phyloP scores from a whole-genome alignment of 2,113 vertebrate genomes.

The Scalopus aquaticus region DNA sequence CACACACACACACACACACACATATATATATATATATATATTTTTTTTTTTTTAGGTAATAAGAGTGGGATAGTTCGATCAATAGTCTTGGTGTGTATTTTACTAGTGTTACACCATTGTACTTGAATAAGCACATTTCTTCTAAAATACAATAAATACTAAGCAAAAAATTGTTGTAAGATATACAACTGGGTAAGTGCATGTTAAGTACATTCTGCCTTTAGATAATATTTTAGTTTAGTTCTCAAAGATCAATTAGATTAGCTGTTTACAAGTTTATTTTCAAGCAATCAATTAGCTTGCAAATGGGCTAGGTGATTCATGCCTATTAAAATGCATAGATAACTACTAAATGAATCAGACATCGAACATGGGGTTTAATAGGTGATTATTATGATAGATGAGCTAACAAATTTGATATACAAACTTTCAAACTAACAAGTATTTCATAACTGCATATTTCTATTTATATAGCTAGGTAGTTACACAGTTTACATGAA shows the following conservation, averaged over 20 bases:
- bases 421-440: not conserved
- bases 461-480: not conserved
- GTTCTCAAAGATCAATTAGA: not conserved
- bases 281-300: conserved; percentile 15
- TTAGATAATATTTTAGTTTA: not conserved
- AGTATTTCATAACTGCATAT: not conserved
- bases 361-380: not conserved
- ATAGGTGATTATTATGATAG: not conserved
- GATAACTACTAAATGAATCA: conserved; percentile 26
- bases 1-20: no score
- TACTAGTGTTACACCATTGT: not conserved
- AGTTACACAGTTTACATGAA: not conserved
- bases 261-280: conserved; percentile 14
- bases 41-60: not conserved
- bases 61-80: not conserved
- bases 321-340: not conserved
- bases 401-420: not conserved
- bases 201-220: not conserved
- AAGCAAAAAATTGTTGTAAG: not conserved
- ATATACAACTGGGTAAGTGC: not conserved
- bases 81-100: not conserved
- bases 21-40: not conserved
- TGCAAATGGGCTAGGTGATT: not conserved
- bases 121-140: not conserved
- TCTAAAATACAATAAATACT: not conserved